Conservation (phyloP, 2,113 vertebrate genomes). For the Mustelus asterias region DNA sequence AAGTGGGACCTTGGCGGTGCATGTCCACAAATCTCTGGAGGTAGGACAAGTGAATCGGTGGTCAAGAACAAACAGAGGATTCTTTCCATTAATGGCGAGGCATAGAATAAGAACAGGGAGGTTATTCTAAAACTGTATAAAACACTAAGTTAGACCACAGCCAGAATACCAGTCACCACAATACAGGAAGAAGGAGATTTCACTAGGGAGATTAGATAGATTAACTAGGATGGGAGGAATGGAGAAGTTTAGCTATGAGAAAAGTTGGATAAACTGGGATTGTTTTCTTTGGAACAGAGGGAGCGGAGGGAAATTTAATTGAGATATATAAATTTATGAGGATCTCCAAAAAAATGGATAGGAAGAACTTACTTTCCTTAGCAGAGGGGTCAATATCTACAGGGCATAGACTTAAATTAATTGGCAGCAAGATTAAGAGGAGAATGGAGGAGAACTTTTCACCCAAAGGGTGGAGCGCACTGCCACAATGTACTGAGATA, state of each 20-base stretch:
- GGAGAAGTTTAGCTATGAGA: not conserved
- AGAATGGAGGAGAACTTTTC: not conserved
- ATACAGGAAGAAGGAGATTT: not conserved
- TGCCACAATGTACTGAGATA: not conserved
- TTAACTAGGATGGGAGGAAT: not conserved
- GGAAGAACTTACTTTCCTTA: not conserved
- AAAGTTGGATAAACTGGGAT: not conserved
- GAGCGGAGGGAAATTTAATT: not conserved
- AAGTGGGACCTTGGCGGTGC: not conserved
- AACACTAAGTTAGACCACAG: not conserved
- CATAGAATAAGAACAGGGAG: not conserved
- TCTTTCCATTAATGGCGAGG: not conserved
- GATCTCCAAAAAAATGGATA: not conserved
- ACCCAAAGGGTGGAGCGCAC: not conserved
- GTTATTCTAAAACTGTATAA: not conserved
- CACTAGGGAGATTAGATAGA: not conserved
- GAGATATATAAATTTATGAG: not conserved
- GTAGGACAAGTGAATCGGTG: not conserved
- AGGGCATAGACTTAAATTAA: not conserved
- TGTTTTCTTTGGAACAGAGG: not conserved
- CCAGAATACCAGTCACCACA: not conserved
- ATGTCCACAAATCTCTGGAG: not conserved
- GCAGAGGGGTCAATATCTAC: not conserved
- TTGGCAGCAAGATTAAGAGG: not conserved
- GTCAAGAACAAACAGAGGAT: not conserved